phyloP scores from a whole-genome alignment of 2,113 vertebrate species.

The Elaphurus davidianus region DNA sequence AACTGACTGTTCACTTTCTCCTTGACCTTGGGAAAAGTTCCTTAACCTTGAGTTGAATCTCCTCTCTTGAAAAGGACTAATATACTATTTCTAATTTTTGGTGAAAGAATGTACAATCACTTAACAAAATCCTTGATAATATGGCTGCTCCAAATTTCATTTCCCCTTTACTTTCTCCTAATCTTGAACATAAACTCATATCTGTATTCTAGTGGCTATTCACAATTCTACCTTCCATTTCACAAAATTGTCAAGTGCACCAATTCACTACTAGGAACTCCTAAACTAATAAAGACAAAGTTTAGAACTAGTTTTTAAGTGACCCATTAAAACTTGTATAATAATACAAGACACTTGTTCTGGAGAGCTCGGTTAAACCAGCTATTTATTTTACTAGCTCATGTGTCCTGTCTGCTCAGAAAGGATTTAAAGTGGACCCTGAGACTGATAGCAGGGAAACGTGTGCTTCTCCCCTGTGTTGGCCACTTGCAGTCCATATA shows the following conservation, averaged over 20 bases:
- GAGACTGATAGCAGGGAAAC: not conserved
- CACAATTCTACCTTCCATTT: not conserved
- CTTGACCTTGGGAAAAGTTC: not conserved
- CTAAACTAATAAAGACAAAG: not conserved
- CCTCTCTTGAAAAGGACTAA: not conserved
- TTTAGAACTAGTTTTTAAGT: not conserved
- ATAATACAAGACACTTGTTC: not conserved
- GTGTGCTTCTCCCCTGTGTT: not conserved
- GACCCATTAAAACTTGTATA: not conserved
- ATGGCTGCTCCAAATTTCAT: not conserved
- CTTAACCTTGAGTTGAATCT: not conserved
- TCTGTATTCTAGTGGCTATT: not conserved
- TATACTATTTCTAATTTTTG: not conserved
- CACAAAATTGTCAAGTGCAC: not conserved
- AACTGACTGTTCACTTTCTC: not conserved
- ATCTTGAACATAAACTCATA: not conserved
- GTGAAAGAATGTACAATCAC: not conserved
- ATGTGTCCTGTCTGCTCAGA: not conserved
- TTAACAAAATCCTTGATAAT: not conserved
- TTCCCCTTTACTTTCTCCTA: not conserved
- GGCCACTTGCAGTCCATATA: not conserved
- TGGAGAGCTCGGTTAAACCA: not conserved
- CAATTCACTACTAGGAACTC: not conserved
- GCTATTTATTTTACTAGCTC: conserved; percentile 9
- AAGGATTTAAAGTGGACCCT: not conserved